Base-by-base conservation (phyloP, 2,888 invertebrate species). In the Danaus chrysippus region DNA sequence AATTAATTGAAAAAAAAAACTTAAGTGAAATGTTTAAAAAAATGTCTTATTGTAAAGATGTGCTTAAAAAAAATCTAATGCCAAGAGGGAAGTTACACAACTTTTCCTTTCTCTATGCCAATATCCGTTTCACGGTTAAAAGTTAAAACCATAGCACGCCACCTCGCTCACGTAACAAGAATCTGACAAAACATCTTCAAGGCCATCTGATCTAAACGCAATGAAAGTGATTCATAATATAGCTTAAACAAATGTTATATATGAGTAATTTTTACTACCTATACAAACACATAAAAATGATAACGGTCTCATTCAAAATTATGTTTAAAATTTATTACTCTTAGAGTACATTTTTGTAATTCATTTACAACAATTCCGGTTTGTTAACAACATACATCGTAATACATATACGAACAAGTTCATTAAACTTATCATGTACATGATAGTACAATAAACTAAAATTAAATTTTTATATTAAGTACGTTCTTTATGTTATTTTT, bases 181-280 rank as follows among this genome's bases (percentile, higher is more conserved):
- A 10, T 5, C 13, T 11, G 15, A 58, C 49, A 13, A 58, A 49
- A 58, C 52, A 19, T 8, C 43, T 52, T 60, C 60, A 60, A 60
- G 60, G 60, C 42, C 54, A 41, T 23, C 49, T 42, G 42, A 44
- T 58, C 54, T 57, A 54, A 61, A 69, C 68, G 70, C 63, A 71
- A 77, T 71, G 74, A 77, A 78, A 72, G 76, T 79, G 81, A 83
- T 69, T 82, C 81, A 83, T 69, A 60, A 63, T 64, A 56, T 49
- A 52, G 59, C 61, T 66, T 73, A 65, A 67, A 65, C 68, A 69
- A 68, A 65, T 65, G 58, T 34, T 34, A 34, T 34, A 54, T 57
- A 70, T 73, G 73, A 74, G 70, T 74, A 75, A 75, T 72, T 69
- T 49, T 68, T 58, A 66, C 60, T 65, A 59, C 58, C 62, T 60